Percentiles rank a stretch among this genome's conserved stretches.
phyloP scores from a whole-genome alignment of 2,888 invertebrate genomes.

The Melanchra persicariae region DNA sequence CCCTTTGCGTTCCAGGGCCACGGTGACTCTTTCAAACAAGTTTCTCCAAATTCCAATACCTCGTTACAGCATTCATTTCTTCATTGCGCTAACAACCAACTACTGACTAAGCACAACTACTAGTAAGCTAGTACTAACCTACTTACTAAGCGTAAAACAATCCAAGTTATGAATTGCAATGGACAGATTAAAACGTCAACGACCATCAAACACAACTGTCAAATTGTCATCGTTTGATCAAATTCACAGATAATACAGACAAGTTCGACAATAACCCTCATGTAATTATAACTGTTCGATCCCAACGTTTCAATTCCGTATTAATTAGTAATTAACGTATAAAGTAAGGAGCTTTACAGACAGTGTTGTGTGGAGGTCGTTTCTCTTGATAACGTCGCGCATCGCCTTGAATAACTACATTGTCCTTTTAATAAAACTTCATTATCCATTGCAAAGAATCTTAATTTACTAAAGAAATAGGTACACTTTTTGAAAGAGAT shows the following conservation, averaged over 20 bases:
- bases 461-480: not conserved
- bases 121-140: too few species aligned
- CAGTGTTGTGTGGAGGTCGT: constrained; percentile 3
- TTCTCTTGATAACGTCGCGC: not conserved
- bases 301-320: constrained; percentile 6
- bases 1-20: too few species aligned
- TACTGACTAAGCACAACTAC: too few species aligned
- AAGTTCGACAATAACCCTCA: not conserved
- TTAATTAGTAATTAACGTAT: constrained; percentile 3
- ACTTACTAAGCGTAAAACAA: too few species aligned
- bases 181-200: constrained; percentile 4
- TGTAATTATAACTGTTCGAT: constrained; percentile 10
- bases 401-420: not conserved
- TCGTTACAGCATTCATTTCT: too few species aligned
- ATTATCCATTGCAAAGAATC: not conserved
- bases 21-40: too few species aligned
- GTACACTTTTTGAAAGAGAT: too few species aligned
- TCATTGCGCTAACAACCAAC: too few species aligned
- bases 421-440: not conserved
- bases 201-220: not conserved
- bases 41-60: too few species aligned
- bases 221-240: not conserved
- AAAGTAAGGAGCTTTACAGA: constrained; percentile 8
- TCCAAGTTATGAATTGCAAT: too few species aligned
- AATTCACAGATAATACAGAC: not conserved